Evolutionary conservation across 2,113 vertebrate genomes (phyloP).

Genomic region (Pluvialis apricaria): DNA sequence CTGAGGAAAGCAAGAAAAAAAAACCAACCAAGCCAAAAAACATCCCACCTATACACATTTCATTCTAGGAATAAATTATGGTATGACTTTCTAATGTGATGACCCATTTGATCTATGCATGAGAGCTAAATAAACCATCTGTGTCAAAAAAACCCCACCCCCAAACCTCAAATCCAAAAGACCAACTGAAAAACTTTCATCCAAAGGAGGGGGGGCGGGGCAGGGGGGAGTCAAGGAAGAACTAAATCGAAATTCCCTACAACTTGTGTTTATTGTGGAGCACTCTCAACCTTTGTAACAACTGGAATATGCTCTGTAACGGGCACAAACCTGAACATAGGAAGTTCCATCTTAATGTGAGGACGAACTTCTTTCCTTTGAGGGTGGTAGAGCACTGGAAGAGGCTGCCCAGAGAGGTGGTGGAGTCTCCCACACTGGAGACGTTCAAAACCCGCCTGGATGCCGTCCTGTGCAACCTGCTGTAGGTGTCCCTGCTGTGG

Average conservation of each 20-base stretch:
- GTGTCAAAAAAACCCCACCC: not conserved
- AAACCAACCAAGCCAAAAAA: not conserved
- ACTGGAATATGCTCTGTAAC: not conserved
- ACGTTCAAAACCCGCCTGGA: too few relatives aligned
- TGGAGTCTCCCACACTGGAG: too few relatives aligned
- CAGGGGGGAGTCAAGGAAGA: fast-evolving
- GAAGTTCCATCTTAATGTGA: too few relatives aligned
- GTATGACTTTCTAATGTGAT: not conserved
- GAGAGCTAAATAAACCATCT: not conserved
- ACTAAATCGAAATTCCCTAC: not conserved
- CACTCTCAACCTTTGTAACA: not conserved
- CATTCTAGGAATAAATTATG: not conserved
- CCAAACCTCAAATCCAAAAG: not conserved
- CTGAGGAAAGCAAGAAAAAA: not conserved
- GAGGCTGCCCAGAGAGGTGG: too few relatives aligned
- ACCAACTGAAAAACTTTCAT: not conserved
- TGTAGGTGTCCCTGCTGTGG: too few relatives aligned
- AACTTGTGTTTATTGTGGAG: not conserved
- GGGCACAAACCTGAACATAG: too few relatives aligned
- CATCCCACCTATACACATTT: not conserved
- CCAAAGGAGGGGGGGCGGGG: too few relatives aligned
- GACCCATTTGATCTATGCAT: not conserved
- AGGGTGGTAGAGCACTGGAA: too few relatives aligned
- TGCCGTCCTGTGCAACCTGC: too few relatives aligned
- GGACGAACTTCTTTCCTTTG: too few relatives aligned